Evolutionary conservation across 2,797 vertebrate species (phyloP).

Genomic region (Sus cebifrons): DNA sequence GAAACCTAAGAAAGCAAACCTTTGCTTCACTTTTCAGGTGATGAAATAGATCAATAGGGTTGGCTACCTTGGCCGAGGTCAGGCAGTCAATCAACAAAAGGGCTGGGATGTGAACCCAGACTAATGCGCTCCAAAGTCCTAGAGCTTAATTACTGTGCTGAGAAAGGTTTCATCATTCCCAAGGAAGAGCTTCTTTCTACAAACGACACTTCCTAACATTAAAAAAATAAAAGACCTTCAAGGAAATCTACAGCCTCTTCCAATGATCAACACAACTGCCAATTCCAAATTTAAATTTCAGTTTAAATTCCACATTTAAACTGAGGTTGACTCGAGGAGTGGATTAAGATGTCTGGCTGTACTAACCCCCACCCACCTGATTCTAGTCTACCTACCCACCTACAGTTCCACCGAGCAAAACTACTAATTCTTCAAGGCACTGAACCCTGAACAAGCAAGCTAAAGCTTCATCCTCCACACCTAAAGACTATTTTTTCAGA

Average conservation of each 20-base stretch:
- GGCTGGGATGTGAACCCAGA: not conserved
- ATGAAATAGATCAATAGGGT: not conserved
- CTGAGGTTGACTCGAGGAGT: not conserved
- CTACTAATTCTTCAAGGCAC: not conserved
- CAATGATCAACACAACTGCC: not conserved
- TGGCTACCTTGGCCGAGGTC: not conserved
- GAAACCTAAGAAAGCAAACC: not conserved
- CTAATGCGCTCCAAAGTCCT: not conserved
- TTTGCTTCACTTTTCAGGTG: not conserved
- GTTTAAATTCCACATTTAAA: not conserved
- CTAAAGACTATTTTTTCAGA: slow-evolving; percentile 58
- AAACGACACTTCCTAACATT: not conserved
- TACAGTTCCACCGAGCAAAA: not conserved
- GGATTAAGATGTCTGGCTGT: not conserved
- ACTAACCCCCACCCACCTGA: not conserved
- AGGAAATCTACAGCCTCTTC: not conserved
- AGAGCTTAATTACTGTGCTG: not conserved
- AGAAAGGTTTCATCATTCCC: not conserved
- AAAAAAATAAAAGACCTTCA: not conserved
- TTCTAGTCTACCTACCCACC: not conserved
- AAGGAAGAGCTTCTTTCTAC: not conserved
- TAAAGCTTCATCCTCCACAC: not conserved
- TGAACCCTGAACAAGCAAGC: not conserved
- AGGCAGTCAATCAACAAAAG: not conserved
- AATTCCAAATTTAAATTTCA: not conserved